phyloP scores from a whole-genome alignment of 1,140 invertebrate species.

The Tenebrio molitor region DNA sequence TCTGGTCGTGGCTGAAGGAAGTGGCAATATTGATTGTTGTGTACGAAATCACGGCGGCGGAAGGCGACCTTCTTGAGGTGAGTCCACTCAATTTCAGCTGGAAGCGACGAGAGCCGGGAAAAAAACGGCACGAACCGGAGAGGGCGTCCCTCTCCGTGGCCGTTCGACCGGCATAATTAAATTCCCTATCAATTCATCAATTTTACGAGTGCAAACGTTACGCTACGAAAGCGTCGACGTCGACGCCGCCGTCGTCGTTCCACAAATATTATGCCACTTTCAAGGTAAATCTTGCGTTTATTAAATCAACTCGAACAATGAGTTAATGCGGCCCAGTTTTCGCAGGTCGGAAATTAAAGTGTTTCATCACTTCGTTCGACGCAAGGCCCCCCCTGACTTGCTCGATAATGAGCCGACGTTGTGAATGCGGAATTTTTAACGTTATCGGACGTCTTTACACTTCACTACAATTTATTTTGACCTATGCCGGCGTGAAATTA shows the following conservation, averaged over 20 bases:
- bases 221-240: conserved; percentile 19
- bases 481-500: not conserved
- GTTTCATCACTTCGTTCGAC: conserved; percentile 53
- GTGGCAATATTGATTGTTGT: conserved; percentile 39
- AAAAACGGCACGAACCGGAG: too few species aligned
- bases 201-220: conserved; percentile 49
- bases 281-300: conserved; percentile 52
- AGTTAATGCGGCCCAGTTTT: conserved; percentile 53
- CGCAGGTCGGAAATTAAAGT: conserved; percentile 56
- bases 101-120: not conserved
- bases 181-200: conserved; percentile 53
- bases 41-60: conserved; percentile 43
- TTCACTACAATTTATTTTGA: conserved; percentile 26
- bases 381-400: conserved; percentile 22
- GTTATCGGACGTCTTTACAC: conserved; percentile 42
- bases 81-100: conserved; percentile 20
- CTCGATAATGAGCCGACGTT: conserved; percentile 43
- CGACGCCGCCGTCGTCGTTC: conserved; percentile 34
- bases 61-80: conserved; percentile 45
- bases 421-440: conserved; percentile 45
- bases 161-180: conserved; percentile 47
- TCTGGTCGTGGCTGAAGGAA: conserved; percentile 30
- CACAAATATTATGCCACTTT: conserved; percentile 49
- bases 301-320: conserved; percentile 57
- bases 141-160: not conserved